phyloP scores from a whole-genome alignment of 2,797 vertebrate species.

The Morus bassanus region DNA sequence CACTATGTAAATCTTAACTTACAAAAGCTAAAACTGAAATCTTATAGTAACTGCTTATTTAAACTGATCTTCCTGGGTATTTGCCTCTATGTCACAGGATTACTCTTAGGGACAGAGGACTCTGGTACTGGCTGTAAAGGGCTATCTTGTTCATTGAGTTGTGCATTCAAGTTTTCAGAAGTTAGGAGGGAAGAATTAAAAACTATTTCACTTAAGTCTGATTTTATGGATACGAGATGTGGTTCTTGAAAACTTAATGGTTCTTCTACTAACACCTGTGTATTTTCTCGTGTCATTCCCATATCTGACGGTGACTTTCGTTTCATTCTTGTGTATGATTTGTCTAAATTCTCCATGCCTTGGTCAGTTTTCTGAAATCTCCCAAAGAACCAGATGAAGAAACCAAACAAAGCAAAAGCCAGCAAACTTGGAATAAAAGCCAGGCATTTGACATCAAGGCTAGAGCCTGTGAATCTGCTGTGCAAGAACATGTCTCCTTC shows the following conservation, averaged over 20 bases:
- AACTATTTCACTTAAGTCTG: slow-evolving; percentile 80
- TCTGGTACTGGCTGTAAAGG: slow-evolving; percentile 72
- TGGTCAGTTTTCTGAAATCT: slow-evolving; percentile 94
- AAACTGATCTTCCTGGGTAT: slow-evolving; percentile 55
- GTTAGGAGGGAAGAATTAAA: slow-evolving; percentile 78
- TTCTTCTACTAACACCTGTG: slow-evolving; percentile 81
- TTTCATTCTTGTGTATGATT: slow-evolving; percentile 92
- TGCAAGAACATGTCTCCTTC: slow-evolving; percentile 92
- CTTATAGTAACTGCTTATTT: slow-evolving; percentile 56
- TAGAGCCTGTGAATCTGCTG: slow-evolving; percentile 90
- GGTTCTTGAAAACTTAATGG: slow-evolving; percentile 80
- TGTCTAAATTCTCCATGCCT: slow-evolving; percentile 90
- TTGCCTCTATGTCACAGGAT: slow-evolving; percentile 74
- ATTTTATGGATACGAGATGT: slow-evolving; percentile 84
- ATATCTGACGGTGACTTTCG: slow-evolving; percentile 92
- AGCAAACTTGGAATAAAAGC: slow-evolving; percentile 93
- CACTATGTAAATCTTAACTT: slow-evolving; percentile 73
- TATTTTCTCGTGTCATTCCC: slow-evolving; percentile 89
- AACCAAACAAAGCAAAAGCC: slow-evolving; percentile 92
- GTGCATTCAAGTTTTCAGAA: slow-evolving; percentile 83
- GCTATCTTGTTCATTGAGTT: slow-evolving; percentile 77
- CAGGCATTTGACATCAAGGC: slow-evolving; percentile 91
- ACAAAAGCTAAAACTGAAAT: slow-evolving; percentile 73
- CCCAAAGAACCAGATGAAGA: slow-evolving; percentile 95
- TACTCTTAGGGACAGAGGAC: slow-evolving; percentile 72